A percentile compares a stretch with the other conserved stretches of the same genome.
These are phyloP conservation scores for Pseudomyrmex concolor DNA, from an alignment of 1,140 invertebrate species.

Conservation along the genomic window DNA sequence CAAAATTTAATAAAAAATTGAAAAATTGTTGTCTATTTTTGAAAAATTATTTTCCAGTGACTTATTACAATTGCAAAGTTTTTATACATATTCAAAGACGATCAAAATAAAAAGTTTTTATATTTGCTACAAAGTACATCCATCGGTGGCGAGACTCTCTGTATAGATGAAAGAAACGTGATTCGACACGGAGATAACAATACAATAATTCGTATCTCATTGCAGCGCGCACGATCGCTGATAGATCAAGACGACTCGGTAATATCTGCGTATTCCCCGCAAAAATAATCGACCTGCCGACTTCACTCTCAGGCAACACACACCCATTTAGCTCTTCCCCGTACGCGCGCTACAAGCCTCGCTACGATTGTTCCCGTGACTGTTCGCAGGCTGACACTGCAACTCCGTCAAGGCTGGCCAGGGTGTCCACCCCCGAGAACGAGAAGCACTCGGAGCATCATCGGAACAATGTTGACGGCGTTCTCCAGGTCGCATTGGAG, in stretches of 20 bases:
- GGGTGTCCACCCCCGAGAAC: conserved; percentile 71
- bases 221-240: conserved; percentile 62
- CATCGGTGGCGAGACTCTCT: neutral
- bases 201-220: conserved; percentile 67
- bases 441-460: conserved; percentile 57
- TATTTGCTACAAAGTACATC: neutral
- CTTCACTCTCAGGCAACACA: conserved; percentile 44
- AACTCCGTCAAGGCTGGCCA: conserved; percentile 65
- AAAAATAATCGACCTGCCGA: conserved; percentile 52
- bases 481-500: conserved; percentile 31
- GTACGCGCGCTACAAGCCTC: conserved; percentile 1
- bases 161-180: conserved; percentile 17
- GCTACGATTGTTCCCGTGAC: conserved; percentile 47
- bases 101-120: neutral
- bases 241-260: conserved; percentile 55
- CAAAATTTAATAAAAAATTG: neutral
- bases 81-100: neutral
- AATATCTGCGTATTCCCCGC: conserved; percentile 49
- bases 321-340: conserved; percentile 15
- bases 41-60: neutral
- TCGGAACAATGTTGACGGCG: conserved; percentile 15
- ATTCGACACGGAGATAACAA: conserved; percentile 49
- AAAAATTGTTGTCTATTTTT: neutral
- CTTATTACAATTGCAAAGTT: neutral
- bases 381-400: conserved; percentile 74